Evolutionary conservation across 2,797 vertebrate genomes (phyloP).

Genomic region (Melopsittacus undulatus): DNA sequence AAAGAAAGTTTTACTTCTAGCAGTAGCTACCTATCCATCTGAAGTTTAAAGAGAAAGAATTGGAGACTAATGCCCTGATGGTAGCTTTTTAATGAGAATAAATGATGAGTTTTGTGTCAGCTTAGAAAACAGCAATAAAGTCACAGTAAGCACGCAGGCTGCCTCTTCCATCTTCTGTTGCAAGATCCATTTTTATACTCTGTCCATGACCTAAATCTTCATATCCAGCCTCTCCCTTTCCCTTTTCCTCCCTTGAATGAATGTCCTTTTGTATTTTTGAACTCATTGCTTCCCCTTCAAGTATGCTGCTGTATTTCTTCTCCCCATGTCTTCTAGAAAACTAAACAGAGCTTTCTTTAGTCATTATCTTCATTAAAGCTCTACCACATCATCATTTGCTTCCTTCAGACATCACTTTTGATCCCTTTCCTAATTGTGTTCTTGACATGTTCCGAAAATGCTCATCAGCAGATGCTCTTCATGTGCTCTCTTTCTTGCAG

Average conservation of each 20-base stretch:
- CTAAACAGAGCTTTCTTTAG: not conserved
- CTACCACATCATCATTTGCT: not conserved
- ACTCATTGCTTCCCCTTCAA: not conserved
- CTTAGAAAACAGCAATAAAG: conserved; percentile 2
- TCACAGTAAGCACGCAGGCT: not conserved
- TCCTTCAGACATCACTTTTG: conserved; percentile 14
- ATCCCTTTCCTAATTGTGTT: not conserved
- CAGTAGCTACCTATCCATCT: not conserved
- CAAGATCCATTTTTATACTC: conserved; percentile 11
- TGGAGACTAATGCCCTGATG: conserved; percentile 1
- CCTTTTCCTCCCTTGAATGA: not conserved
- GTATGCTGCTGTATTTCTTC: not conserved
- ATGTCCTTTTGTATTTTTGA: conserved; percentile 11
- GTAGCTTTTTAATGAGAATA: conserved; percentile 35
- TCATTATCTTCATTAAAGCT: not conserved
- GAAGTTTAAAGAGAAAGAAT: not conserved
- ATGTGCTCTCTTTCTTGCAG: not conserved
- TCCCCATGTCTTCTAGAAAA: not conserved
- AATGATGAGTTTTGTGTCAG: conserved; percentile 1
- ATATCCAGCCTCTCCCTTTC: not conserved
- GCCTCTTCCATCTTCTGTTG: not conserved
- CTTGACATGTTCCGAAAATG: not conserved
- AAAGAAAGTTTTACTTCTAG: not conserved
- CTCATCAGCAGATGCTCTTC: not conserved
- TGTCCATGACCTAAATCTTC: conserved; percentile 2